Conservation (phyloP, 2,888 invertebrate species). For the Dioctria linearis region DNA sequence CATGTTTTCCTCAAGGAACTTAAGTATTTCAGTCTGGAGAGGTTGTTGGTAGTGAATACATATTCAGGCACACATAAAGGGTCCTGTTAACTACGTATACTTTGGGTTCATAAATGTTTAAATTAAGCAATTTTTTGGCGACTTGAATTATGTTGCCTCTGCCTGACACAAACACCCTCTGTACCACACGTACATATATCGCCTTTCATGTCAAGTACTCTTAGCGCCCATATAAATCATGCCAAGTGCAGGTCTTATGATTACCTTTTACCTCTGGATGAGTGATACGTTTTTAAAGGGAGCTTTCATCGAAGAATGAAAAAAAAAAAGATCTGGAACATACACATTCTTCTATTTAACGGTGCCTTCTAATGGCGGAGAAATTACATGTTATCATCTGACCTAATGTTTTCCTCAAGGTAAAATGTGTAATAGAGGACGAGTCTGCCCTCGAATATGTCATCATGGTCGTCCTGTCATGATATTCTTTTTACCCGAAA, state of each 20-base stretch:
- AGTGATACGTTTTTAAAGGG: constrained; percentile 10
- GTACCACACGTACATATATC: background rate
- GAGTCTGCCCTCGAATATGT: constrained; percentile 6
- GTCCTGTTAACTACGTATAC: too few relatives aligned
- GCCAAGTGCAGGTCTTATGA: constrained; percentile 10
- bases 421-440: background rate
- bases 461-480: constrained; percentile 21
- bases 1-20: background rate
- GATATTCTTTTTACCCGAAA: constrained; percentile 8
- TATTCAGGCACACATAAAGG: background rate
- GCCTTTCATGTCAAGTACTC: constrained; percentile 15
- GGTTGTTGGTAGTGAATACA: background rate
- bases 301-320: background rate
- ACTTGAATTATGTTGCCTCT: constrained; percentile 8
- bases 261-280: constrained; percentile 11
- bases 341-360: background rate
- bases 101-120: constrained; percentile 14
- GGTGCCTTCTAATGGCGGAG: constrained; percentile 15
- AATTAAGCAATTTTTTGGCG: constrained; percentile 5
- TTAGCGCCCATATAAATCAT: constrained; percentile 7
- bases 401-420: constrained; percentile 29
- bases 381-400: constrained; percentile 41
- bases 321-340: constrained; percentile 14
- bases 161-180: constrained; percentile 8
- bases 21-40: background rate